A percentile compares a stretch with the other conserved stretches of the same genome.
Conservation (phyloP, 2,113 vertebrate genomes). For the Callaeas wilsoni region DNA sequence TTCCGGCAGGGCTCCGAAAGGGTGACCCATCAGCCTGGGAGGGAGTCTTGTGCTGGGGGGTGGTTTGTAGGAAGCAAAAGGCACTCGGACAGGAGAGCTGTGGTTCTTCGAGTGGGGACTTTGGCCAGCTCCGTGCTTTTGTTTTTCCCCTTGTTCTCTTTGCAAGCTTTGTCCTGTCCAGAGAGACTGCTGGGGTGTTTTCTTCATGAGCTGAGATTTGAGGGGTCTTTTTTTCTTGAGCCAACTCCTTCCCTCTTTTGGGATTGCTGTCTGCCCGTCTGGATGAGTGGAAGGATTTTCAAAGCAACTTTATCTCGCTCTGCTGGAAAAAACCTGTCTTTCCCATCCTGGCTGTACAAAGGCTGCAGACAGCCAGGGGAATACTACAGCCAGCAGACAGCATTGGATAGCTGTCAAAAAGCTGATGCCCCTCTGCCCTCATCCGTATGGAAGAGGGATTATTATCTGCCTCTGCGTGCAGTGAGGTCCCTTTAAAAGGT, state of each 20-base stretch:
- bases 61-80: background rate
- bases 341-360: background rate
- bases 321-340: constrained; percentile 13
- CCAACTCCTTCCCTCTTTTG: background rate
- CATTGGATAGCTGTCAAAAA: constrained; percentile 21
- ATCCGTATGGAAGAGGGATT: background rate
- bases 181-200: background rate
- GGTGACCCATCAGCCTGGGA: background rate
- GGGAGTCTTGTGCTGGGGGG: background rate
- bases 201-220: background rate
- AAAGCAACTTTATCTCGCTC: background rate
- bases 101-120: background rate
- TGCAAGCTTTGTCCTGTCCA: background rate
- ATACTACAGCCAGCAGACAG: background rate
- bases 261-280: background rate
- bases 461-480: background rate
- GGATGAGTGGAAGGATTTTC: background rate
- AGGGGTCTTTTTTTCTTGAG: background rate
- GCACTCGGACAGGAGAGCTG: background rate
- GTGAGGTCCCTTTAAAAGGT: background rate
- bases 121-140: background rate
- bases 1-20: background rate
- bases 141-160: background rate
- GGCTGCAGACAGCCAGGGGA: constrained; percentile 6
- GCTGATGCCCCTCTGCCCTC: constrained; percentile 18